Base-by-base conservation (phyloP, 2,797 vertebrate species). In the Tragopan temminckii region DNA sequence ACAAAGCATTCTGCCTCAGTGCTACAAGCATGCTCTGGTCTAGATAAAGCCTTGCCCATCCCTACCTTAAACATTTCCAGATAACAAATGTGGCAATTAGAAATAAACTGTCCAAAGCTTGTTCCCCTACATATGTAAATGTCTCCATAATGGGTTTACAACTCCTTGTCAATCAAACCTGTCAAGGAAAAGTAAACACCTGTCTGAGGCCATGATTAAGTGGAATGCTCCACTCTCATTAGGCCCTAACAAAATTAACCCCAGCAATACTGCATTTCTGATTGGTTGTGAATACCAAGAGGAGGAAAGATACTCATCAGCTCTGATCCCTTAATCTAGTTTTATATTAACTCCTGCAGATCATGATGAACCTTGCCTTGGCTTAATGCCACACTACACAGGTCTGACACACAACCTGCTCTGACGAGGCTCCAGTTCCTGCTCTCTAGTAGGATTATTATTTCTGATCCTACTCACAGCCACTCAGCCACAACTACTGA, bases 261-360 rank as follows among this genome's bases (percentile, higher is more conserved):
- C 55, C 2, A 1, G 68, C 61, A 90, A 93, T 72, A 67, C 46
- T 57, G 53, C 80, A 75, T 70, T 90, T 93, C 85, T 91, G 88
- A 97, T 93, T 90, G 83, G 88, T 18, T 82, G 46, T 12, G 27
- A 95, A 89, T 48, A 76, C 58, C 66, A 75, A 42, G 76, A 89
- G 88, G 78, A 91, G 90, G 78, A 93, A 85, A 90, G 96, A 95
- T 94, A 95, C 36, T 85, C 90, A 95, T 95, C 95, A 91, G 89
- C 85, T 76, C 91, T 52, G 48, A 88, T 94, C 91, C 81, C 88
- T 94, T 89, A 93, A 86, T 95, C 72, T 75, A 25, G 83, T 93
- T 94, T 90, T 76, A 93, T 91, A 93, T 96, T 95, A 95, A 95
- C 94, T 90, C 20, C 31, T 80, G 50, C 77, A 94, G 87, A 89